Conservation (phyloP, 2,797 vertebrate species). For the Gobio occitaniae region DNA sequence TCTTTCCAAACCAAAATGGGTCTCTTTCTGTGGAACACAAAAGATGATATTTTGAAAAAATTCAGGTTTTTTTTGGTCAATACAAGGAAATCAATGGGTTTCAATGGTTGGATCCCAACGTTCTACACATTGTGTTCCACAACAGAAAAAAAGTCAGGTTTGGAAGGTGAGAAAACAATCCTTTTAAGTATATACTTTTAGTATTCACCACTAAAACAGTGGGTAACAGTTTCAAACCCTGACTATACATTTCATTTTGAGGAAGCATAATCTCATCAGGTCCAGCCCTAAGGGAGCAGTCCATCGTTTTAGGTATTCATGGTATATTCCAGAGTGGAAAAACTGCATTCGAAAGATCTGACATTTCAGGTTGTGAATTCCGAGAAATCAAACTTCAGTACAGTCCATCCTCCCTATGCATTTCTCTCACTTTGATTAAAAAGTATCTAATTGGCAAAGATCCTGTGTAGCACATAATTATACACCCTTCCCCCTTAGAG, state of each 20-base stretch:
- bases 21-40: neutral
- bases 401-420: neutral
- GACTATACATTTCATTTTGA: constrained; percentile 26
- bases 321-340: neutral
- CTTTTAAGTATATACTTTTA: neutral
- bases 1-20: neutral
- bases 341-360: neutral
- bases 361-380: constrained; percentile 3
- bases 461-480: constrained; percentile 55
- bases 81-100: neutral
- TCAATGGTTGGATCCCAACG: neutral
- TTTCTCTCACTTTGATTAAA: constrained; percentile 39
- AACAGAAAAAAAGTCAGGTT: neutral
- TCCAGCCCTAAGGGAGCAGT: neutral
- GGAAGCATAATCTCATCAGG: neutral
- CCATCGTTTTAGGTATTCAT: neutral
- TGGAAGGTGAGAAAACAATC: neutral
- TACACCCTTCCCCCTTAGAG: constrained; percentile 41
- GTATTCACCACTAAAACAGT: constrained; percentile 6
- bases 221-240: neutral
- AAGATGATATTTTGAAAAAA: neutral
- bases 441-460: constrained; percentile 53
- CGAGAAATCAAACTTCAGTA: constrained; percentile 14
- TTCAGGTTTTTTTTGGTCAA: neutral
- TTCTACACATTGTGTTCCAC: neutral